These are phyloP conservation scores for Micromesistius poutassou DNA, from an alignment of 2,797 vertebrate species.

Conservation along the genomic window DNA sequence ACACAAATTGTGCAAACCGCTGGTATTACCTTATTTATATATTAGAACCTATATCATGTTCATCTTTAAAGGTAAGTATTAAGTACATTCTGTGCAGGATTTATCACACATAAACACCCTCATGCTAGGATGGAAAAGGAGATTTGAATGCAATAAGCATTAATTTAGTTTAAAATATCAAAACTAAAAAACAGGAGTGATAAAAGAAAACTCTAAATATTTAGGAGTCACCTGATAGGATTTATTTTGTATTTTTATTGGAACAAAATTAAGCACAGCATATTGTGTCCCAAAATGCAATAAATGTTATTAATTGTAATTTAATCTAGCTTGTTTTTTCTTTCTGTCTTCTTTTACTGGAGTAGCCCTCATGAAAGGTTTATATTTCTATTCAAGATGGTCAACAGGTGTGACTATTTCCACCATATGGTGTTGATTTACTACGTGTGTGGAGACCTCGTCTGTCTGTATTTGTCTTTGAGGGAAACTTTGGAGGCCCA, in stretches of 20 bases:
- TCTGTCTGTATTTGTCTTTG: constrained; percentile 17
- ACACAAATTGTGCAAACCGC: not conserved
- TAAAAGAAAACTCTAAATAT: too few species aligned
- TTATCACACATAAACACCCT: not conserved
- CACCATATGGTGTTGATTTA: constrained; percentile 31
- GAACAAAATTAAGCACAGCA: not conserved
- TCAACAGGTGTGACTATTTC: constrained; percentile 19
- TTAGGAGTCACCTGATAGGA: too few species aligned
- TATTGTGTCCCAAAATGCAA: not conserved
- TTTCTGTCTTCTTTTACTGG: not conserved
- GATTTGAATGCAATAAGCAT: not conserved
- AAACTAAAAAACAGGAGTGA: not conserved
- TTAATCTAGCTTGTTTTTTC: not conserved
- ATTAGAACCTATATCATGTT: not conserved
- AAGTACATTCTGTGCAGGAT: not conserved
- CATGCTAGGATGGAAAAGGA: not conserved
- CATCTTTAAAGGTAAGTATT: not conserved
- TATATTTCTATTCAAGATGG: constrained; percentile 9
- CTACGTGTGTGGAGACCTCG: constrained; percentile 3
- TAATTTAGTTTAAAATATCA: not conserved
- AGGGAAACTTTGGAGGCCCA: constrained; percentile 20
- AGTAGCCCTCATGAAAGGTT: constrained; percentile 1
- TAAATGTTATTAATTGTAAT: not conserved
- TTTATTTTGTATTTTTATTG: not conserved
- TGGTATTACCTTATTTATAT: not conserved